A percentile compares a stretch with the other conserved stretches of the same genome.
These are phyloP conservation scores for Aphis gossypii DNA, from an alignment of 1,140 invertebrate genomes.

Conservation along the genomic window DNA sequence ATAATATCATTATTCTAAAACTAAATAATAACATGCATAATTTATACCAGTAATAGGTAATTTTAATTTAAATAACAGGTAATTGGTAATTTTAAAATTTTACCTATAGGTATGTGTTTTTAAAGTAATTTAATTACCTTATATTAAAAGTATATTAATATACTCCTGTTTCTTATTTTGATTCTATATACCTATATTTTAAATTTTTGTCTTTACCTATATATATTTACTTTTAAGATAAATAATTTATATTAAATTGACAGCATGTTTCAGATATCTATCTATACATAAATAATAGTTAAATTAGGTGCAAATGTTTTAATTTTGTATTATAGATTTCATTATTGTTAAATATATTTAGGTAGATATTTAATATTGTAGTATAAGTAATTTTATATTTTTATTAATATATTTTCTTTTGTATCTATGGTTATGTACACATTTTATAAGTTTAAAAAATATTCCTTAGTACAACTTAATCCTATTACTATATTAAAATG, in stretches of 20 bases:
- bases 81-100: background rate
- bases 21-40: background rate
- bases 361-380: conserved; percentile 6
- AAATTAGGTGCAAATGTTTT: background rate
- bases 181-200: background rate
- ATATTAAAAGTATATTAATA: background rate
- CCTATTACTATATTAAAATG: background rate
- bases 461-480: background rate
- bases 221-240: background rate
- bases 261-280: background rate
- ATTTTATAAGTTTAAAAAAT: background rate
- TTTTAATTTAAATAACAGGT: background rate
- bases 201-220: background rate
- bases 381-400: conserved; percentile 21
- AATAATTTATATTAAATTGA: background rate
- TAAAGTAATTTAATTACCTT: no score
- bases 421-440: background rate
- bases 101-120: background rate
- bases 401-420: background rate
- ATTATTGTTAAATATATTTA: conserved; percentile 1
- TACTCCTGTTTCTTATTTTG: background rate
- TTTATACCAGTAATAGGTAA: background rate
- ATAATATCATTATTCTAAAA: background rate
- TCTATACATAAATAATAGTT: background rate
- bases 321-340: background rate